Conservation (phyloP, 30 jellyfish, hydroid and myxozoan species). For the Haliclystus octoradiatus region DNA sequence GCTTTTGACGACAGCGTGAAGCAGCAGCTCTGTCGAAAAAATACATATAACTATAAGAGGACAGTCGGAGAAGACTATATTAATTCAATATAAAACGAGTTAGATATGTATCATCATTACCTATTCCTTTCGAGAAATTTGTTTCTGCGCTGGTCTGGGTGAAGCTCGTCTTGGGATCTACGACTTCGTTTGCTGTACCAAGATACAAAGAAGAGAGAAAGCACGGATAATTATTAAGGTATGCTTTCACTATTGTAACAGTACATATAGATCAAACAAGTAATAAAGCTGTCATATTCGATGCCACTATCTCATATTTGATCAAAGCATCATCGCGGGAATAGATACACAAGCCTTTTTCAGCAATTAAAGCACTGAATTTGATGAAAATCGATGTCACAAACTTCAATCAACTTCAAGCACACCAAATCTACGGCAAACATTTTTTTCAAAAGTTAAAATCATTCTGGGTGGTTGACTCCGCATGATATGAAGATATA, state of each 20-base stretch:
- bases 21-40: constrained; percentile 95
- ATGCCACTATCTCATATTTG: constrained; percentile 21
- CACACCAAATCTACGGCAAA: no score
- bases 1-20: constrained; percentile 91
- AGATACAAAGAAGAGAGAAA: not conserved
- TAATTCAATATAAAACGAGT: no score
- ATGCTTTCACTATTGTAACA: not conserved
- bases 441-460: no score
- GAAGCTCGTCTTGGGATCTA: constrained; percentile 63
- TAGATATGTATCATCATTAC: constrained; percentile 9
- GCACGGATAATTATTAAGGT: not conserved
- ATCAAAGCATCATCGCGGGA: no score
- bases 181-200: constrained; percentile 40
- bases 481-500: no score
- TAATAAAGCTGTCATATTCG: constrained; percentile 1
- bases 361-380: no score
- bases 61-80: not conserved
- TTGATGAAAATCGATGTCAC: no score
- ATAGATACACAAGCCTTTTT: no score
- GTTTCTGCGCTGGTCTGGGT: constrained; percentile 86
- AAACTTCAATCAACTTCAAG: no score
- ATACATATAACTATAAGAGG: not conserved
- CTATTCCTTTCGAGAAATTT: constrained; percentile 77
- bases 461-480: no score
- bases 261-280: not conserved